phyloP scores from a whole-genome alignment of 2,888 invertebrate species.

The Epinotia ramella region DNA sequence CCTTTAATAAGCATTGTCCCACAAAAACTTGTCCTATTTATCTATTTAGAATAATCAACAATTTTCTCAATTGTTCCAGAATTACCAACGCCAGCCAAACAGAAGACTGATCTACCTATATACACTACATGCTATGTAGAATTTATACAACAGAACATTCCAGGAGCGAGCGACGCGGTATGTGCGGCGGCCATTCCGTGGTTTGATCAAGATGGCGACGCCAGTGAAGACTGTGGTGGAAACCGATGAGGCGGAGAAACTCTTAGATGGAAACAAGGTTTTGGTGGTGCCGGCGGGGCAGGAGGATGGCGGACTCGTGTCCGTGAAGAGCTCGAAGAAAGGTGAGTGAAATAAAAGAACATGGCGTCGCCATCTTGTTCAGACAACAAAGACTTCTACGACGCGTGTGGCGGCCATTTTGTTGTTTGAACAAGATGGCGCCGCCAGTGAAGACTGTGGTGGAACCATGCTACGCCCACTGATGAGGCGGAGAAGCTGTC shows the following conservation, averaged over 20 bases:
- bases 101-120: slow-evolving; percentile 60
- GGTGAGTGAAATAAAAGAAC: slow-evolving; percentile 63
- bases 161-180: slow-evolving; percentile 46
- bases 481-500: too few relatives aligned
- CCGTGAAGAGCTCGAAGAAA: slow-evolving; percentile 77
- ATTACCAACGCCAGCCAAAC: slow-evolving; percentile 59
- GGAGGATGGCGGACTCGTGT: slow-evolving; percentile 57
- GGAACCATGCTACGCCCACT: too few relatives aligned
- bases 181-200: slow-evolving; percentile 58
- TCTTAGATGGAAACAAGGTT: slow-evolving; percentile 63
- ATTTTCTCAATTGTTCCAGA: slow-evolving; percentile 54
- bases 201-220: slow-evolving; percentile 65
- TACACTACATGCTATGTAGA: slow-evolving; percentile 55
- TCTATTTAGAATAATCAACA: neutral
- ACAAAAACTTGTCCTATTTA: too few relatives aligned
- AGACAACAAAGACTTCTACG: too few relatives aligned
- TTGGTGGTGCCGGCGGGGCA: slow-evolving; percentile 59
- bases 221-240: slow-evolving; percentile 61
- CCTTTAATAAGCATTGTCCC: too few relatives aligned
- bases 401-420: too few relatives aligned
- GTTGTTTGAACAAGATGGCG: too few relatives aligned
- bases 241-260: slow-evolving; percentile 71
- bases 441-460: too few relatives aligned
- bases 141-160: slow-evolving; percentile 46
- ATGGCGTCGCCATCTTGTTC: too few relatives aligned